A percentile compares a stretch with the other conserved stretches of the same genome.
Evolutionary conservation across 23 tunicate genomes (phyloP).

Genomic region (Pegea sp.): DNA sequence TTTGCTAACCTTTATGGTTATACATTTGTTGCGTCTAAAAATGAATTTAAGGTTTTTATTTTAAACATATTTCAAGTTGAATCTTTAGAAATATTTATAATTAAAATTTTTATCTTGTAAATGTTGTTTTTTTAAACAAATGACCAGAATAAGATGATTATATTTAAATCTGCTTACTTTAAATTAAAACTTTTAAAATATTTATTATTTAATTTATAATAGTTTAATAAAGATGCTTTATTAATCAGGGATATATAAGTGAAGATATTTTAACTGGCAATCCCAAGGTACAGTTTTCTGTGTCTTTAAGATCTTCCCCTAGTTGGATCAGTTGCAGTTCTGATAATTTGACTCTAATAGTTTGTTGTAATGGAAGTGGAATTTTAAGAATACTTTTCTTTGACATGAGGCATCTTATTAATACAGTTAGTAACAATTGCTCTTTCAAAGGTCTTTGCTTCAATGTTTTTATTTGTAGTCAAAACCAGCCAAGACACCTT

Average conservation of each 20-base stretch:
- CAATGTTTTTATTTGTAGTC: constrained; percentile 8
- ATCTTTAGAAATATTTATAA: too few relatives aligned
- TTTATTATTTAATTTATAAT: too few relatives aligned
- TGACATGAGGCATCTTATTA: constrained; percentile 61
- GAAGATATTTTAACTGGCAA: neutral
- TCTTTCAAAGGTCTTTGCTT: neutral
- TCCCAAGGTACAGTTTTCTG: constrained; percentile 7
- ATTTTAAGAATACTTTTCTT: constrained; percentile 39
- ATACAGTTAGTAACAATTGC: constrained; percentile 16
- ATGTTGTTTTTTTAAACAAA: too few relatives aligned
- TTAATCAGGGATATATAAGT: neutral
- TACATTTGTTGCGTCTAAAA: neutral
- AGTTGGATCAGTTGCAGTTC: constrained; percentile 67
- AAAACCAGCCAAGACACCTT: constrained; percentile 73
- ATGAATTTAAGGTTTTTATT: neutral
- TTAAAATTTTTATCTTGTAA: too few relatives aligned
- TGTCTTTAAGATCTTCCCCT: constrained; percentile 25
- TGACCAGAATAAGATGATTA: too few relatives aligned
- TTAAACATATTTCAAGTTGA: too few relatives aligned
- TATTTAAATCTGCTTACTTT: neutral
- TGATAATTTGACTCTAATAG: constrained; percentile 63
- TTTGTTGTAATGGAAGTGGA: constrained; percentile 31
- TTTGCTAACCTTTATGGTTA: neutral
- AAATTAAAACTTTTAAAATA: neutral
- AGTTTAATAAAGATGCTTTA: neutral